Evolutionary conservation across 2,113 vertebrate species (phyloP), one percentile per base, ranked within the genome.

Genomic region (Ariopsis seemanni): DNA sequence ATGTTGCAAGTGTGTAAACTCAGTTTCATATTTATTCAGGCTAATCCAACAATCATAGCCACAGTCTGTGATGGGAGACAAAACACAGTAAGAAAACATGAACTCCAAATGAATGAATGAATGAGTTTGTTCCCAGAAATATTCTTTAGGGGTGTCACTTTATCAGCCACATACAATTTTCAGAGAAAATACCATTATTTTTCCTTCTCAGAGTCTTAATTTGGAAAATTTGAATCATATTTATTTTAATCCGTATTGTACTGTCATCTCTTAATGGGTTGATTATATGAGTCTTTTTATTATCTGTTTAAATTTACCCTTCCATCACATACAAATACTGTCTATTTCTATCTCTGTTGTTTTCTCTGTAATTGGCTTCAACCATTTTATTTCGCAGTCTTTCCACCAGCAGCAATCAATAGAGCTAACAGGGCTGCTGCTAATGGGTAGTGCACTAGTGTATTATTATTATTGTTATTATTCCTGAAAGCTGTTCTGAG

Each of bases 331-430:
- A 65, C 48, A 52, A 63, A 81, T 30, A 58, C 42, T 22, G 17
- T 57, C 27, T 42, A 63, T 69, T 79, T 69, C 85, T 53, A 7
- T 80, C 62, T 81, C 60, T 86, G 34, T 77, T 53, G 62, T 63
- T 75, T 48, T 83, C 88, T 52, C 77, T 83, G n/a, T 80, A 87
- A 89, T 89, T 74, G 85, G 82, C 67, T 72, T 78, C 79, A 53
- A 85, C 85, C 55, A 42, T 87, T 78, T 87, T 57, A 89, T 67
- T 82, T 89, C 86, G 58, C 74, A 58, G 86, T 87, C 50, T 67
- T 87, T 87, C 53, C 34, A 69, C 52, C 83, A 82, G 77, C 83
- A 89, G 11, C 78, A 85, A 87, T 85, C 82, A 85, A 90, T 88
- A 86, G 4, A 78, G 72, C 60, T 63, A 83, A 69, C 52, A 34